These are phyloP conservation scores for Mesoligia furuncula DNA, from an alignment of 2,888 invertebrate species.

Conservation along the genomic window DNA sequence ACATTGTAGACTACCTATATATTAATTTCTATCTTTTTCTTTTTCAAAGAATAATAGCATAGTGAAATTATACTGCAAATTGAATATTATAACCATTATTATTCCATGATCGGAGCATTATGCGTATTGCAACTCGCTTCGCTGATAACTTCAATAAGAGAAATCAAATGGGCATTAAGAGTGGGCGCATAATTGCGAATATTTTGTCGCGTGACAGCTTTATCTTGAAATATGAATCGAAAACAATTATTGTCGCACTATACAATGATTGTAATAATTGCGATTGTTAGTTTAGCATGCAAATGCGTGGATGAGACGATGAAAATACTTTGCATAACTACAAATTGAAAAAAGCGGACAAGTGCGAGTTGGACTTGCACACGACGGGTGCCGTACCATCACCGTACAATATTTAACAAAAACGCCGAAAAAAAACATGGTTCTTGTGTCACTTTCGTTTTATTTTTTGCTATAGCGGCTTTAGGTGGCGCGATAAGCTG, in stretches of 20 bases:
- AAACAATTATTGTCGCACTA: constrained; percentile 58
- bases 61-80: constrained; percentile 40
- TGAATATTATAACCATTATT: constrained; percentile 46
- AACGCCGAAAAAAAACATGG: background rate
- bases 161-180: constrained; percentile 58
- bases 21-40: background rate
- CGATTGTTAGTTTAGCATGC: constrained; percentile 31
- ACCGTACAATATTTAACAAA: background rate
- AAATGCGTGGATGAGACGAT: constrained; percentile 26
- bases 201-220: constrained; percentile 58
- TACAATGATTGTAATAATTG: constrained; percentile 46
- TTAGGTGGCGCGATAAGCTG: background rate
- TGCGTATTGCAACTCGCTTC: constrained; percentile 37
- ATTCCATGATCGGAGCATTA: constrained; percentile 46
- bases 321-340: constrained; percentile 21
- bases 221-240: constrained; percentile 59
- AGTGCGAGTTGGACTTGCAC: background rate
- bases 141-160: constrained; percentile 54
- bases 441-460: background rate
- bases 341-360: constrained; percentile 25
- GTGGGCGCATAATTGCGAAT: constrained; percentile 59
- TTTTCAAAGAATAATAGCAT: constrained; percentile 17
- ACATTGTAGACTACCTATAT: background rate
- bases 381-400: background rate
- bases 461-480: background rate